Evolutionary conservation across 92 coral and sea anemone species (phyloP).

Genomic region (Phenganax subtilis): DNA sequence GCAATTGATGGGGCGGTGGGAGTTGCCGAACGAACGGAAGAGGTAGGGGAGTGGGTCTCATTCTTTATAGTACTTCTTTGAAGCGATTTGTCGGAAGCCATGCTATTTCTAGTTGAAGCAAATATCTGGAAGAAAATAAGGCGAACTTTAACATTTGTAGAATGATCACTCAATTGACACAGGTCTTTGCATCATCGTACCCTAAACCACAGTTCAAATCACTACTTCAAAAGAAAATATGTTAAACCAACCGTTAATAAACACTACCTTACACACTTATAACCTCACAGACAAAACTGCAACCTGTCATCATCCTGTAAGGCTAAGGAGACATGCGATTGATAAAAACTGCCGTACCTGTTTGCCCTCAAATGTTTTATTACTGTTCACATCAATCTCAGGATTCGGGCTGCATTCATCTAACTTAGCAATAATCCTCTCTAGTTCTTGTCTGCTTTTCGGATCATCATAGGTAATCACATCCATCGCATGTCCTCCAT

Average conservation of each 20-base stretch:
- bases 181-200: too few relatives aligned
- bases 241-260: too few relatives aligned
- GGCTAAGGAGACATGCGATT: background rate
- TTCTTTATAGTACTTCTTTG: slow-evolving; percentile 4
- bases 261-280: too few relatives aligned
- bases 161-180: too few relatives aligned
- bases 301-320: background rate
- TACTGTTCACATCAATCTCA: slow-evolving; percentile 21
- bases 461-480: slow-evolving; percentile 96
- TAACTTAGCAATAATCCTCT: slow-evolving; percentile 78
- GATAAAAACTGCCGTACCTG: background rate
- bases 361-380: background rate
- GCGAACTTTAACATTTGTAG: background rate
- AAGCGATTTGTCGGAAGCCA: background rate
- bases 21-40: slow-evolving; percentile 67
- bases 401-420: slow-evolving; percentile 68
- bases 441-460: slow-evolving; percentile 84
- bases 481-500: slow-evolving; percentile 75
- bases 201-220: too few relatives aligned
- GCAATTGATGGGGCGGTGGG: slow-evolving; percentile 87
- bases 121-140: slow-evolving; percentile 1
- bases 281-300: background rate
- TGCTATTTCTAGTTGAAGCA: slow-evolving; percentile 15
- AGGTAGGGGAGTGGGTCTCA: slow-evolving; percentile 56
- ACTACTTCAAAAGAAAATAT: too few relatives aligned